phyloP scores from a whole-genome alignment of 2,797 vertebrate genomes.

The Cuniculus paca region DNA sequence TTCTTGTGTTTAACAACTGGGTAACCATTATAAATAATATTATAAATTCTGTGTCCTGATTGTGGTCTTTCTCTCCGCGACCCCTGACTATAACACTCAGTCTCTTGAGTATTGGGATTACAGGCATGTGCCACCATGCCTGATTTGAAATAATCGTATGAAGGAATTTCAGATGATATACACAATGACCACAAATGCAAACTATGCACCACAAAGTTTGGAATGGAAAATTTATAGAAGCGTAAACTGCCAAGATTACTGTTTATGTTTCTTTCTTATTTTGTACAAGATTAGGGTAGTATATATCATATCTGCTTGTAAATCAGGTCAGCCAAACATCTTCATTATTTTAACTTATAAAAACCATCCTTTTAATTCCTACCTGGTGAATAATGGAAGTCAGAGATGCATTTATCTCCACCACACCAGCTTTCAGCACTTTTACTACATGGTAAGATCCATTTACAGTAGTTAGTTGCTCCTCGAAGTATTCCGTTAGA shows the following conservation, averaged over 20 bases:
- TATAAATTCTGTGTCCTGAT: no score
- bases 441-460: constrained; percentile 83
- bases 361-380: not conserved
- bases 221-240: not conserved
- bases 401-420: constrained; percentile 84
- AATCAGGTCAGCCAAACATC: not conserved
- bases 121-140: not conserved
- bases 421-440: constrained; percentile 78
- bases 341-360: not conserved
- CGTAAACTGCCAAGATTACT: not conserved
- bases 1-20: no score
- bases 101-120: not conserved
- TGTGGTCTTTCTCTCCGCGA: no score
- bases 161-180: not conserved
- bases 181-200: constrained; percentile 10
- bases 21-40: no score
- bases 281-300: not conserved
- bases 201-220: not conserved
- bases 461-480: constrained; percentile 82
- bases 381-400: constrained; percentile 79
- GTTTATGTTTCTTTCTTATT: not conserved
- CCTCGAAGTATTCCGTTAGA: constrained; percentile 79
- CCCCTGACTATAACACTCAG: no score
- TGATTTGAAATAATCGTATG: not conserved
- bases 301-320: not conserved